phyloP scores from a whole-genome alignment of 2,797 vertebrate genomes.

The Zenarchopterus dispar region DNA sequence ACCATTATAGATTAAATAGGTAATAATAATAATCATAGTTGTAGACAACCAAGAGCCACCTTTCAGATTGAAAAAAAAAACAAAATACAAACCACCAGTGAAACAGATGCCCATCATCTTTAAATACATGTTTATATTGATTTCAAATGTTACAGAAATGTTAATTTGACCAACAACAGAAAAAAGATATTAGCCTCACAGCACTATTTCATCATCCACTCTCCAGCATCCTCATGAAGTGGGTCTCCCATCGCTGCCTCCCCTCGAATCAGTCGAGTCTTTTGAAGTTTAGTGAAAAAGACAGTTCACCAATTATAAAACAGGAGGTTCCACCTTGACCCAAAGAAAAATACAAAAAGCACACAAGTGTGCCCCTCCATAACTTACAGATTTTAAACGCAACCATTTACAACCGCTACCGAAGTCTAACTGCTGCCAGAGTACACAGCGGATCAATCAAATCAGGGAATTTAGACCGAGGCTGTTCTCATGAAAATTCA shows the following conservation, averaged over 20 bases:
- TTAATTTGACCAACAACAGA: slow-evolving; percentile 35
- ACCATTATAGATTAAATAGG: slow-evolving; percentile 50
- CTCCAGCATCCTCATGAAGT: slow-evolving; percentile 37
- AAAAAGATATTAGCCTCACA: slow-evolving; percentile 34
- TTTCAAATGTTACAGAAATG: slow-evolving; percentile 27
- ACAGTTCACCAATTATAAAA: slow-evolving; percentile 56
- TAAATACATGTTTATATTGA: slow-evolving; percentile 25
- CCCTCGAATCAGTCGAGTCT: slow-evolving; percentile 60
- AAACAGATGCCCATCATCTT: slow-evolving; percentile 36
- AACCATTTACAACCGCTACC: slow-evolving; percentile 72
- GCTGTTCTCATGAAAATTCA: slow-evolving; percentile 84
- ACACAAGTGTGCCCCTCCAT: slow-evolving; percentile 78
- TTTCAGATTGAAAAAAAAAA: slow-evolving; percentile 12
- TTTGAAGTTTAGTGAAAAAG: slow-evolving; percentile 63
- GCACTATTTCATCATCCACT: slow-evolving; percentile 37
- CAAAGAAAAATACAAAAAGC: slow-evolving; percentile 59
- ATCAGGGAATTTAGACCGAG: slow-evolving; percentile 56
- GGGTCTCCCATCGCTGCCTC: slow-evolving; percentile 30
- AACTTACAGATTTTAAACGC: slow-evolving; percentile 73
- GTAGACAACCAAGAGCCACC: slow-evolving; percentile 9
- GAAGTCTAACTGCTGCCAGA: slow-evolving; percentile 70
- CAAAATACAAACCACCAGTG: slow-evolving; percentile 32
- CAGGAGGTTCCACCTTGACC: slow-evolving; percentile 66
- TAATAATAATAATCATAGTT: slow-evolving; percentile 24
- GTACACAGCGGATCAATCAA: slow-evolving; percentile 78